Evolutionary conservation across 2,797 vertebrate species (phyloP).

Genomic region (Lithobates sylvaticus): DNA sequence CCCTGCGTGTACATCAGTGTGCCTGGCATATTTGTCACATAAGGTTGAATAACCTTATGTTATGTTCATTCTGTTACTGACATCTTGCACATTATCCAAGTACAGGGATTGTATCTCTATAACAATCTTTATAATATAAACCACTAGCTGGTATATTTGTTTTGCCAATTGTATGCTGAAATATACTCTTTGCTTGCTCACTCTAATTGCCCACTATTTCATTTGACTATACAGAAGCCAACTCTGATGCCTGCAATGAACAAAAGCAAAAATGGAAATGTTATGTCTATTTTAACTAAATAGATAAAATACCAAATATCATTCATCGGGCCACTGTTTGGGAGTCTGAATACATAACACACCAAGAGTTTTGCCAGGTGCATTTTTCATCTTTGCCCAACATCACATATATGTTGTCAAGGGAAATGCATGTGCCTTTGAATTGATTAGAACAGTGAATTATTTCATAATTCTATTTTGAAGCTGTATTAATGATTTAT

Average conservation of each 20-base stretch:
- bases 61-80: neutral
- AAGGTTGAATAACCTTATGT: neutral
- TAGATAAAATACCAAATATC: too few relatives aligned
- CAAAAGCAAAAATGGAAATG: neutral
- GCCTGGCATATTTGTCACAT: neutral
- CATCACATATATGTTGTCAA: too few relatives aligned
- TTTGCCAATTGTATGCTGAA: neutral
- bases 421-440: too few relatives aligned
- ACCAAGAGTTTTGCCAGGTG: too few relatives aligned
- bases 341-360: too few relatives aligned
- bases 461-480: too few relatives aligned
- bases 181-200: neutral
- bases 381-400: too few relatives aligned
- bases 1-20: too few relatives aligned
- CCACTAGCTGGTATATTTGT: neutral
- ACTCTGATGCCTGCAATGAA: neutral
- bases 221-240: neutral
- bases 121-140: neutral
- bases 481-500: too few relatives aligned
- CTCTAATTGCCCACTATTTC: neutral
- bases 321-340: too few relatives aligned
- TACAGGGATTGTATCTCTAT: neutral
- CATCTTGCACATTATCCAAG: neutral
- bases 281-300: neutral
- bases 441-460: too few relatives aligned